Evolutionary conservation across 2,888 invertebrate genomes (phyloP).

Genomic region (Clanis bilineata): DNA sequence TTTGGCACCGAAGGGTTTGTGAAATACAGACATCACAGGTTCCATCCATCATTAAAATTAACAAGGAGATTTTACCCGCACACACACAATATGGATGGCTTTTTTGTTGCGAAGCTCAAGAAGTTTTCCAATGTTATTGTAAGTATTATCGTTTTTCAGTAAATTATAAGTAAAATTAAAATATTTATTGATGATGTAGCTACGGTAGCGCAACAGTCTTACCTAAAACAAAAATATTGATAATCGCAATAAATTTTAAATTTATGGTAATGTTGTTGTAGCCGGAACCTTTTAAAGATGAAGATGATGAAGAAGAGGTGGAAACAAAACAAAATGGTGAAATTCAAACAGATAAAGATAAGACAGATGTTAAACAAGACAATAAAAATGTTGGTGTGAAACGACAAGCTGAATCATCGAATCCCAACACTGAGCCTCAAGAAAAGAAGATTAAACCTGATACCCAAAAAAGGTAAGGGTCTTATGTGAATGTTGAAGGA

Average conservation of each 20-base stretch:
- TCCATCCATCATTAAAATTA: constrained; percentile 94
- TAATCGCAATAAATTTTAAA: not conserved
- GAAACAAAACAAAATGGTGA: constrained; percentile 51
- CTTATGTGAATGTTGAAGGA: too few relatives aligned
- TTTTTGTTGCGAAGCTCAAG: constrained; percentile 98
- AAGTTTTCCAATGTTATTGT: constrained; percentile 93
- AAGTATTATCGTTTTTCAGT: constrained; percentile 41
- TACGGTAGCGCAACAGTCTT: too few relatives aligned
- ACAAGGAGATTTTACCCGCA: constrained; percentile 98
- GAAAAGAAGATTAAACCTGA: constrained; percentile 57
- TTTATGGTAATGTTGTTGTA: constrained; percentile 33
- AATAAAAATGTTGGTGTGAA: constrained; percentile 44
- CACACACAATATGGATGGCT: constrained; percentile 99
- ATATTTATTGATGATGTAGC: too few relatives aligned
- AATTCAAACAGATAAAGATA: constrained; percentile 39
- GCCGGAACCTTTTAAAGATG: constrained; percentile 74
- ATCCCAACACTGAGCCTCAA: constrained; percentile 37
- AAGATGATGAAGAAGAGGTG: constrained; percentile 58
- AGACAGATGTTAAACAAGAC: constrained; percentile 23
- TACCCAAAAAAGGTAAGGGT: constrained; percentile 37
- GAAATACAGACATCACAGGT: constrained; percentile 91
- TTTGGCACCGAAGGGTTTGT: constrained; percentile 98
- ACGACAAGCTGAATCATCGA: constrained; percentile 43
- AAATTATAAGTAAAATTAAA: not conserved
- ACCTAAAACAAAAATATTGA: not conserved